Conservation (phyloP, 2,113 vertebrate genomes). For the Pyxicephalus adspersus region DNA sequence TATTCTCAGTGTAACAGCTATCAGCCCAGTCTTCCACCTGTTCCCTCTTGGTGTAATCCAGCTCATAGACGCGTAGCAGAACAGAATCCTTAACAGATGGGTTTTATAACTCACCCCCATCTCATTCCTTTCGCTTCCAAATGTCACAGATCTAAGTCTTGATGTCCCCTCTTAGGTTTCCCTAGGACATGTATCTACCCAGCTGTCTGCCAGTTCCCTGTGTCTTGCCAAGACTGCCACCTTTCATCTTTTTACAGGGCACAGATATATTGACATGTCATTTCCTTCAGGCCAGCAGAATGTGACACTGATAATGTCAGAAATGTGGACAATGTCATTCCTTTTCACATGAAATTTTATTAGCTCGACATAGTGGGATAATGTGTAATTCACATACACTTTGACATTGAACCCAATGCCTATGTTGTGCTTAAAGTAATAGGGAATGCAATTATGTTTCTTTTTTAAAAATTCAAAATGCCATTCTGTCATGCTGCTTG, state of each 20-base stretch:
- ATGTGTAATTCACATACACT: too few species aligned
- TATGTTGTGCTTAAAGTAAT: too few species aligned
- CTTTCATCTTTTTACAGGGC: constrained; percentile 17
- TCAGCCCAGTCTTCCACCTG: background rate
- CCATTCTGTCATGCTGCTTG: too few species aligned
- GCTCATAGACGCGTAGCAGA: constrained; percentile 12
- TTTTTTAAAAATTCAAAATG: too few species aligned
- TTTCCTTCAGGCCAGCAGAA: background rate
- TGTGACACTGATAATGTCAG: background rate
- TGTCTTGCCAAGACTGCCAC: background rate
- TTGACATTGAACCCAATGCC: too few species aligned
- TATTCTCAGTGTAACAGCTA: background rate
- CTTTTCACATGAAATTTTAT: background rate
- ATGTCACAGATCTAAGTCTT: constrained; percentile 38
- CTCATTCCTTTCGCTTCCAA: constrained; percentile 23
- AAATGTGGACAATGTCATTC: background rate
- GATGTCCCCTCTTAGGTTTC: constrained; percentile 25
- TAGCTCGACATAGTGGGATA: background rate
- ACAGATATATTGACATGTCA: constrained; percentile 9
- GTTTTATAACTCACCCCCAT: constrained; percentile 15
- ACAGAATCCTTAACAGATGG: constrained; percentile 50
- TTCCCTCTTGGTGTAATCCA: background rate
- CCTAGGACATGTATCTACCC: background rate
- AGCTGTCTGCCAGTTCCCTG: constrained; percentile 8
- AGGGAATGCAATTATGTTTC: too few species aligned